Percentiles rank a stretch among this genome's conserved stretches.
phyloP scores from a whole-genome alignment of 2,888 invertebrate species.

The Heliconius charithonia region DNA sequence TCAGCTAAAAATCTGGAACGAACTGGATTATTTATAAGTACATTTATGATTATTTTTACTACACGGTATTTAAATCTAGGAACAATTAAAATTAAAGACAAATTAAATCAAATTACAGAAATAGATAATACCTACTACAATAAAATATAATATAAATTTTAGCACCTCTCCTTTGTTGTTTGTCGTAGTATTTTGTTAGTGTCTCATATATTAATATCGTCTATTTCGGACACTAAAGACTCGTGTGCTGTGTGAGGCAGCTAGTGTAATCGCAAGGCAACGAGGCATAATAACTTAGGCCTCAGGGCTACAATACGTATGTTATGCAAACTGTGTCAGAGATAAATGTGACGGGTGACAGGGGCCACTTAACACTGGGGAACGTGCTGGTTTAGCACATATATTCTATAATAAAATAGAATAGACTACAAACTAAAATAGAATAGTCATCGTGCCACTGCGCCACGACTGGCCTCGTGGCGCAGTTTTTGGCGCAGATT shows the following conservation, averaged over 20 bases:
- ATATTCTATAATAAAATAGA: slow-evolving; percentile 16
- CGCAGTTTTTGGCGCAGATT: no score
- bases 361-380: slow-evolving; percentile 22
- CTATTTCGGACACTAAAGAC: background rate
- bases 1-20: no score
- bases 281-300: slow-evolving; percentile 28
- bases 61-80: no score
- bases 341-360: slow-evolving; percentile 28
- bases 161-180: background rate
- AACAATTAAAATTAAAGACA: no score
- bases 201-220: slow-evolving; percentile 3
- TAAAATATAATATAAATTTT: no score
- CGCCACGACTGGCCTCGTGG: no score
- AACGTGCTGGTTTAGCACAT: slow-evolving; percentile 19
- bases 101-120: no score
- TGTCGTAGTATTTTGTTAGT: background rate
- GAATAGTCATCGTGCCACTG: no score
- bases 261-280: slow-evolving; percentile 13
- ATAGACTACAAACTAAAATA: no score
- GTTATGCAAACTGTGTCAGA: slow-evolving; percentile 28
- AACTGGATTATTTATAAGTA: no score
- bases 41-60: no score
- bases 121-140: no score
- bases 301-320: slow-evolving; percentile 26
- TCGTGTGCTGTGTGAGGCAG: slow-evolving; percentile 16